Conservation (phyloP, 1,140 invertebrate species). For the Drosophila dunni region DNA sequence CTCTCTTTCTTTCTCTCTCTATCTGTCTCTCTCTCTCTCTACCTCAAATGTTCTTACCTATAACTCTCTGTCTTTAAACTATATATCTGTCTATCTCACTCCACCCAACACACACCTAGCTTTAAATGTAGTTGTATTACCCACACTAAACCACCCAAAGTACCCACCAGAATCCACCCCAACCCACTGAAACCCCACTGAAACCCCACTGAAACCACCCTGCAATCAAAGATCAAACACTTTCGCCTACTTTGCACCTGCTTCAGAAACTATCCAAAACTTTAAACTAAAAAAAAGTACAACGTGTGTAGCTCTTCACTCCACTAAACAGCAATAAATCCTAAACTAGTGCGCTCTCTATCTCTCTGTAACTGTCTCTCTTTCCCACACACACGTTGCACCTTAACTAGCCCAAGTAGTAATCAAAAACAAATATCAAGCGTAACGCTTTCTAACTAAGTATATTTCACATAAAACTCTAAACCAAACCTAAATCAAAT, state of each 20-base stretch:
- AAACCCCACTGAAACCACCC: slow-evolving; percentile 6
- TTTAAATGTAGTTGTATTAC: slow-evolving; percentile 67
- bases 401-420: slow-evolving; percentile 54
- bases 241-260: slow-evolving; percentile 71
- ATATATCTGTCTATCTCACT: slow-evolving; percentile 39
- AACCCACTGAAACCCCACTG: slow-evolving; percentile 35
- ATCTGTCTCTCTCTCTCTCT: slow-evolving; percentile 52
- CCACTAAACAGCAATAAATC: slow-evolving; percentile 33
- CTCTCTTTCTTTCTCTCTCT: slow-evolving; percentile 49
- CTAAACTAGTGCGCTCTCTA: slow-evolving; percentile 66
- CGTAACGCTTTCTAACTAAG: slow-evolving; percentile 65
- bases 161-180: slow-evolving; percentile 37
- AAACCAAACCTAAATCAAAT: slow-evolving; percentile 60
- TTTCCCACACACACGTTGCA: slow-evolving; percentile 70
- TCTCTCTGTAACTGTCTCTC: slow-evolving; percentile 12
- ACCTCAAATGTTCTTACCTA: slow-evolving; percentile 51
- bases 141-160: slow-evolving; percentile 15
- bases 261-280: slow-evolving; percentile 51
- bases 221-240: slow-evolving; percentile 31
- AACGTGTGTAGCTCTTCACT: slow-evolving; percentile 75
- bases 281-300: slow-evolving; percentile 51
- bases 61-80: slow-evolving; percentile 52
- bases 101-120: slow-evolving; percentile 54
- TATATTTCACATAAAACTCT: slow-evolving; percentile 58
- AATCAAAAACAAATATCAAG: slow-evolving; percentile 58